Evolutionary conservation across 2,888 invertebrate genomes (phyloP).

Genomic region (Euspilapteryx auroguttella): DNA sequence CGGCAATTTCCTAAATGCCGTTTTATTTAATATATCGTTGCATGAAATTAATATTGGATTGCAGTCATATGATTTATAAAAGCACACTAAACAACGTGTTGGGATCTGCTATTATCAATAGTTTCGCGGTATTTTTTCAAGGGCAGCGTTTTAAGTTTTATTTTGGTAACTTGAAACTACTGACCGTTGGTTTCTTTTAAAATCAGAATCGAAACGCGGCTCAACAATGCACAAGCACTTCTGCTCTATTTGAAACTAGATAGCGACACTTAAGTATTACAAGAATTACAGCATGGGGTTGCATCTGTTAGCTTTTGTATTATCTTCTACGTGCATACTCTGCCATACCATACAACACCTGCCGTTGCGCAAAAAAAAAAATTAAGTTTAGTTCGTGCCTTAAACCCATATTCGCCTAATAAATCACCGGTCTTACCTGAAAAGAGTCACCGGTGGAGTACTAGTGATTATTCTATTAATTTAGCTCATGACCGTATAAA

Average conservation of each 20-base stretch:
- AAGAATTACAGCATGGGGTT: not conserved
- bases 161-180: not conserved
- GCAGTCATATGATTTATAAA: too few relatives aligned
- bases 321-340: constrained; percentile 12
- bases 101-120: not conserved
- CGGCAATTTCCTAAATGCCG: constrained; percentile 33
- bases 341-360: constrained; percentile 16
- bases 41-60: constrained; percentile 22
- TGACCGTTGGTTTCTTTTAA: not conserved
- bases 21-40: constrained; percentile 40
- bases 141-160: too few relatives aligned
- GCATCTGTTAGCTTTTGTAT: constrained; percentile 10
- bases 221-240: too few relatives aligned
- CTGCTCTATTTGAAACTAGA: too few relatives aligned
- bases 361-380: constrained; percentile 23
- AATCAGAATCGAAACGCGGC: too few relatives aligned
- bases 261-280: too few relatives aligned
- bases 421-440: not conserved
- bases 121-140: too few relatives aligned
- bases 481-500: too few relatives aligned
- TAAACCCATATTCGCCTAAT: constrained; percentile 4
- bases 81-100: too few relatives aligned
- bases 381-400: constrained; percentile 14
- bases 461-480: not conserved
- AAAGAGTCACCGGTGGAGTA: not conserved